Percentiles rank a stretch among this genome's conserved stretches.
Evolutionary conservation across 2,888 invertebrate species (phyloP).

Genomic region (Agonopterix subpropinquella): DNA sequence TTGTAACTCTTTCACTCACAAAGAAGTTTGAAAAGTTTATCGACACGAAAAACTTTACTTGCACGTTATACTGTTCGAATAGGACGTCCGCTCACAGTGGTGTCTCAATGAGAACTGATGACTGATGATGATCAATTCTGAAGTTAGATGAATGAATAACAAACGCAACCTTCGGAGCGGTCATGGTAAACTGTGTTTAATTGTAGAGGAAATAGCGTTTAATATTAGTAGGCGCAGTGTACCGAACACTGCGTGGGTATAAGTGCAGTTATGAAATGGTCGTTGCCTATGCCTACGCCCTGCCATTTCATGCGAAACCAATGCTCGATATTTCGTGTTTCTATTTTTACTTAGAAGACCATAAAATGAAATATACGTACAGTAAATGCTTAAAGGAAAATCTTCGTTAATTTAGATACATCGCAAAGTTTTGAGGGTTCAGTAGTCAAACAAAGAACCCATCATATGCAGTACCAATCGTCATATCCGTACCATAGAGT

Average conservation of each 20-base stretch:
- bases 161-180: conserved; percentile 7
- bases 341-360: too few species aligned
- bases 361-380: too few species aligned
- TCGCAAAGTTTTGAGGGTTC: too few species aligned
- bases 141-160: conserved; percentile 15
- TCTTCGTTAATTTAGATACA: too few species aligned
- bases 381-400: too few species aligned
- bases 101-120: conserved; percentile 42
- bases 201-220: conserved; percentile 15
- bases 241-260: conserved; percentile 11
- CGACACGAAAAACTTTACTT: conserved; percentile 29
- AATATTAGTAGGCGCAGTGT: conserved; percentile 17
- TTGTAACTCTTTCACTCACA: conserved; percentile 23
- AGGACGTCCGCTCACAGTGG: conserved; percentile 31
- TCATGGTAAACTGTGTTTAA: conserved; percentile 34
- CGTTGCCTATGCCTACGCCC: not conserved
- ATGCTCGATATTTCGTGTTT: too few species aligned
- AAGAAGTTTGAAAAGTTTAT: conserved; percentile 32
- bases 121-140: conserved; percentile 21
- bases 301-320: not conserved
- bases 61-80: conserved; percentile 1
- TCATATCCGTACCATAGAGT: too few species aligned
- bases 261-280: conserved; percentile 22
- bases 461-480: too few species aligned
- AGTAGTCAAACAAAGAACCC: too few species aligned